Percentiles rank a stretch among this genome's conserved stretches.
Evolutionary conservation across 2,797 vertebrate genomes (phyloP).

Genomic region (Anguilla megastoma): DNA sequence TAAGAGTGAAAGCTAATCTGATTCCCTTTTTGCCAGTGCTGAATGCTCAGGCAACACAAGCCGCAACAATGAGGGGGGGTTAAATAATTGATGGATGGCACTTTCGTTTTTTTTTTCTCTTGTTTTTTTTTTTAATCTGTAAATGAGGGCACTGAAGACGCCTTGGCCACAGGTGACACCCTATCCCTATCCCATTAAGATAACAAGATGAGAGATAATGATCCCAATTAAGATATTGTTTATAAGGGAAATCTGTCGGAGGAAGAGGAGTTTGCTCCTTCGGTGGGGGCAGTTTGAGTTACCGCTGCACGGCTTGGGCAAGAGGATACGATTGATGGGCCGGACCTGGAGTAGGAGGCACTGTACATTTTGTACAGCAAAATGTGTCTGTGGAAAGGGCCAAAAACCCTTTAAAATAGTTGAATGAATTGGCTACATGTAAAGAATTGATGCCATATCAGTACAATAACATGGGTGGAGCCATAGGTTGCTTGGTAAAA

Average conservation of each 20-base stretch:
- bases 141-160: conserved; percentile 77
- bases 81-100: conserved; percentile 70
- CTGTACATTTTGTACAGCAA: neutral
- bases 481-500: neutral
- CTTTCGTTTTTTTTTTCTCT: conserved; percentile 38
- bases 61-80: conserved; percentile 64
- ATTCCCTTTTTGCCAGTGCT: conserved; percentile 65
- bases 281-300: conserved; percentile 23
- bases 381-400: neutral
- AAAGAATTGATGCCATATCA: neutral
- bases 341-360: neutral
- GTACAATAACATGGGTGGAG: neutral
- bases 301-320: neutral
- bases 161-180: conserved; percentile 63
- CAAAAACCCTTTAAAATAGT: no score
- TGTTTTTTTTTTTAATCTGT: conserved; percentile 66
- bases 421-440: neutral
- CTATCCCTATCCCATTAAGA: conserved; percentile 72
- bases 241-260: conserved; percentile 28
- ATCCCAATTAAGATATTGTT: conserved; percentile 43
- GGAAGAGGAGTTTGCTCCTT: conserved; percentile 19
- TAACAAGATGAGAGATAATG: conserved; percentile 70
- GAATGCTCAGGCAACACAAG: conserved; percentile 80
- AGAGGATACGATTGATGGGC: conserved; percentile 14
- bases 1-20: conserved; percentile 88